Conservation (phyloP, 2,888 invertebrate species). For the Uropetala carovei region DNA sequence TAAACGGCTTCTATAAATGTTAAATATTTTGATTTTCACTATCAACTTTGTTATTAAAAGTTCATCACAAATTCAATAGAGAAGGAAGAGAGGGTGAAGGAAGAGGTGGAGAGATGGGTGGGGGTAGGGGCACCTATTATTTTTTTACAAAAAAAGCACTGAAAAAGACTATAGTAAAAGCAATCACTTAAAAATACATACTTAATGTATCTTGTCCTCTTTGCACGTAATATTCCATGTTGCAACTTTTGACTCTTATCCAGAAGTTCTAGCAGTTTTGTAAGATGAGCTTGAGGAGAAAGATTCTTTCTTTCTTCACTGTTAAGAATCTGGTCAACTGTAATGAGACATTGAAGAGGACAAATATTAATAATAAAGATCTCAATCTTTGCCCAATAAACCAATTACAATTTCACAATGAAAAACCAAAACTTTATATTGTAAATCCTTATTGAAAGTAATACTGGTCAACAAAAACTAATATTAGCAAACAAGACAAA, state of each 20-base stretch:
- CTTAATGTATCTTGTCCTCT: constrained; percentile 79
- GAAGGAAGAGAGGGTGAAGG: too few species aligned
- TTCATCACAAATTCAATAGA: too few species aligned
- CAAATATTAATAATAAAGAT: background rate
- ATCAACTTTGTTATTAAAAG: too few species aligned
- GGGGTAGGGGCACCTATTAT: too few species aligned
- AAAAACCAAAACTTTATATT: background rate
- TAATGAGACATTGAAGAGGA: constrained; percentile 66
- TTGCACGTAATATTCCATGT: constrained; percentile 78
- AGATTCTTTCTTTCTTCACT: constrained; percentile 71
- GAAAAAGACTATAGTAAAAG: too few species aligned
- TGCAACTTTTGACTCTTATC: constrained; percentile 81
- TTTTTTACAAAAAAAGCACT: background rate
- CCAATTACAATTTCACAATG: background rate
- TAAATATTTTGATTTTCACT: too few species aligned
- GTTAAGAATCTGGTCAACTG: constrained; percentile 73
- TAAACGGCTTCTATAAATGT: too few species aligned
- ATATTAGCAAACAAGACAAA: background rate
- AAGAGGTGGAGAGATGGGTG: too few species aligned
- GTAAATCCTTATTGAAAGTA: constrained; percentile 5
- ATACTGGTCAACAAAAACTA: constrained; percentile 17
- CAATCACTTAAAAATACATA: constrained; percentile 1
- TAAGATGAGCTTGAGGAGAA: constrained; percentile 75
- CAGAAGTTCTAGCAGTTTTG: constrained; percentile 79
- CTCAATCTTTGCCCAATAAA: background rate